Evolutionary conservation across 64 coral and sea anemone genomes (phyloP).

Genomic region (Trachythela sp.): DNA sequence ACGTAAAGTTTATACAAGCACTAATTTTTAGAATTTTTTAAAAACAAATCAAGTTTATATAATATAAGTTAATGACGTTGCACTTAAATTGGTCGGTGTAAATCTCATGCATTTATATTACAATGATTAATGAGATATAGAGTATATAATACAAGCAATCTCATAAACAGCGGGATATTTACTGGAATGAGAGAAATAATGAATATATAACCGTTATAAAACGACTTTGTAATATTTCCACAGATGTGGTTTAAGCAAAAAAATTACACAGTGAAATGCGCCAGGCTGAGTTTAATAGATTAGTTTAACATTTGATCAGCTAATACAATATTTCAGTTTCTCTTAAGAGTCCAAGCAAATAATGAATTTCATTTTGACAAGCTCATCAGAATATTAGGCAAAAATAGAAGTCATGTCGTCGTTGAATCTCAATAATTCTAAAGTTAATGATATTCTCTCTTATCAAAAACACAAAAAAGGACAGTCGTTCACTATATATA

Average conservation of each 20-base stretch:
- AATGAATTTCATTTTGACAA: background rate
- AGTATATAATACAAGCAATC: background rate
- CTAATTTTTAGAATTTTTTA: too few relatives aligned
- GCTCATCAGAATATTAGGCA: background rate
- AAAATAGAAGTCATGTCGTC: background rate
- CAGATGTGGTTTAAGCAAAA: background rate
- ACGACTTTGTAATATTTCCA: background rate
- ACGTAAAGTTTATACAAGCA: too few relatives aligned
- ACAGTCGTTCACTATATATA: background rate
- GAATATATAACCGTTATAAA: background rate
- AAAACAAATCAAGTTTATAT: background rate
- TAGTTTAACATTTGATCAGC: conserved; percentile 20
- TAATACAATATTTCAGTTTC: background rate
- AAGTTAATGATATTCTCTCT: background rate
- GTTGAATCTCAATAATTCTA: background rate
- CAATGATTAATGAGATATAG: background rate
- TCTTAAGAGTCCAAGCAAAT: background rate
- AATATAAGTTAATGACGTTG: background rate
- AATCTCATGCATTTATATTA: background rate
- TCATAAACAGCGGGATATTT: background rate
- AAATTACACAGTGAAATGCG: background rate
- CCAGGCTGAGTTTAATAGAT: background rate
- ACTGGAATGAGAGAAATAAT: background rate
- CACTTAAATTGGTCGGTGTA: background rate
- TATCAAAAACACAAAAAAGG: background rate